Evolutionary conservation across 1,140 invertebrate species (phyloP).

Genomic region (Atta cephalotes): DNA sequence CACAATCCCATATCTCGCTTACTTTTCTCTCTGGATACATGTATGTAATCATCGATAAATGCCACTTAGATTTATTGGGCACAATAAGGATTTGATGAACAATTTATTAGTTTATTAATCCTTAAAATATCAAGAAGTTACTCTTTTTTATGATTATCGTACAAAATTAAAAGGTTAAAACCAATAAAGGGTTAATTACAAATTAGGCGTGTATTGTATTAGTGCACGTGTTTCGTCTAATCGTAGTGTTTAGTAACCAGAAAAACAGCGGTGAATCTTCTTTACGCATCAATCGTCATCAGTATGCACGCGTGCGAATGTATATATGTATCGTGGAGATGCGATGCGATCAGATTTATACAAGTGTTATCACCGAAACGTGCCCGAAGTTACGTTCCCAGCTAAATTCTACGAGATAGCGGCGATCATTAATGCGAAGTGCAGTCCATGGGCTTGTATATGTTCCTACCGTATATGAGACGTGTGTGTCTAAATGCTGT

Average conservation of each 20-base stretch:
- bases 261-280: slow-evolving; percentile 29
- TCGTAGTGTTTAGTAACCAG: slow-evolving; percentile 4
- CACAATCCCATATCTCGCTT: not conserved
- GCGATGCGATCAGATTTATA: slow-evolving; percentile 26
- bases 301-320: slow-evolving; percentile 23
- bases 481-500: slow-evolving; percentile 24
- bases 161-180: not conserved
- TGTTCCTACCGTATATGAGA: slow-evolving; percentile 31
- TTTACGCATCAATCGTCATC: slow-evolving; percentile 44
- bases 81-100: not conserved
- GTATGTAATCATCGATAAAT: not conserved
- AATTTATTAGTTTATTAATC: slow-evolving; percentile 4
- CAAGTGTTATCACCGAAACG: slow-evolving; percentile 37
- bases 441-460: slow-evolving; percentile 46
- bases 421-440: slow-evolving; percentile 35
- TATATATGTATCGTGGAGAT: slow-evolving; percentile 28
- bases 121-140: not conserved
- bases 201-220: slow-evolving; percentile 10
- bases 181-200: not conserved
- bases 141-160: not conserved
- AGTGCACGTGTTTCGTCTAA: not conserved
- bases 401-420: slow-evolving; percentile 53
- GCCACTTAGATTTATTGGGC: not conserved
- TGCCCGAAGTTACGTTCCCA: not conserved
- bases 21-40: not conserved